phyloP scores from a whole-genome alignment of 37 sponge, comb jelly and placozoan species.

The Haliclona indistincta region DNA sequence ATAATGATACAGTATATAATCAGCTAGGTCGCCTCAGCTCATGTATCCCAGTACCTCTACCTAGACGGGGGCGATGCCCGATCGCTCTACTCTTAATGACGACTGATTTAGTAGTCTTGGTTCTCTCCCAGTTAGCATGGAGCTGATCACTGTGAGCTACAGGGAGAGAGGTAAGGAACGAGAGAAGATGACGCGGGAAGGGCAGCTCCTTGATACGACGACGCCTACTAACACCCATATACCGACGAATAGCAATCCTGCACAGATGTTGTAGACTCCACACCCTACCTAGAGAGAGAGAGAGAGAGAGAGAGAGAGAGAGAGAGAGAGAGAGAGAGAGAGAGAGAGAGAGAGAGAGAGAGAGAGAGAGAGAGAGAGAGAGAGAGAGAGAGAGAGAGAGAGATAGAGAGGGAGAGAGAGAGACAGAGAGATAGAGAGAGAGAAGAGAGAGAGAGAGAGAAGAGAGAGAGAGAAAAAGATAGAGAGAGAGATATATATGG shows the following conservation, averaged over 20 bases:
- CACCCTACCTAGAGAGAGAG: conserved; percentile 59
- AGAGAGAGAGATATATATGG: too few species aligned
- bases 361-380: neutral
- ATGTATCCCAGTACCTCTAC: neutral
- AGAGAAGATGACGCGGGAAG: conserved; percentile 65
- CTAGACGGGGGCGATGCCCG: neutral
- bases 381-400: neutral
- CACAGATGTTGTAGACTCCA: conserved; percentile 73
- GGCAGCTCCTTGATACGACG: conserved; percentile 78
- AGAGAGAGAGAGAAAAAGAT: neutral
- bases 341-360: neutral
- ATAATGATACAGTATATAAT: too few species aligned
- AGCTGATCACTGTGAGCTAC: conserved; percentile 39
- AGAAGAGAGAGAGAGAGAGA: conserved; percentile 11
- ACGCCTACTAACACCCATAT: conserved; percentile 53
- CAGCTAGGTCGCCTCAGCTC: neutral
- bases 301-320: neutral
- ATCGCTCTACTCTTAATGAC: conserved; percentile 27
- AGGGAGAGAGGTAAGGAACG: conserved; percentile 61
- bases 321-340: neutral
- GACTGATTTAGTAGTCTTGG: conserved; percentile 34
- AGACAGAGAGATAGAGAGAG: neutral
- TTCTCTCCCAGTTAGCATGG: conserved; percentile 60
- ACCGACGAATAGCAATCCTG: conserved; percentile 43
- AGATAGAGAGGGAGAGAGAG: too few species aligned